Percentiles rank a stretch among this genome's conserved stretches.
Conservation (phyloP, 2,888 invertebrate genomes). For the Andrena minutula region DNA sequence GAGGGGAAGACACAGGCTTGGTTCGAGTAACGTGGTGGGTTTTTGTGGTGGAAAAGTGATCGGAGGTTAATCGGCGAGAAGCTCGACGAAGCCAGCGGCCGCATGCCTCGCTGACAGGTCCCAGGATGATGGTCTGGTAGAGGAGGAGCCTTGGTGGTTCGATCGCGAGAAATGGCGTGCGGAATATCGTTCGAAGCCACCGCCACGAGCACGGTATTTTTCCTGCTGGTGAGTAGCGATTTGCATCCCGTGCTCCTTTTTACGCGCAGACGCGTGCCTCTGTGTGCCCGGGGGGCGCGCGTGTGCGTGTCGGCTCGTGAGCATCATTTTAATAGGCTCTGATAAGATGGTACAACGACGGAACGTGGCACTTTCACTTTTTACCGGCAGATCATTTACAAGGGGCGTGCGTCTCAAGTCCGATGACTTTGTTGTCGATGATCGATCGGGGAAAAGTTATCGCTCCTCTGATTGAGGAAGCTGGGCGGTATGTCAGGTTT, state of each 20-base stretch:
- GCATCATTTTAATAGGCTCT: slow-evolving; percentile 23
- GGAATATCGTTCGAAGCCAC: slow-evolving; percentile 79
- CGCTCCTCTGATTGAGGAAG: not conserved
- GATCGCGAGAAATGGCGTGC: slow-evolving; percentile 81
- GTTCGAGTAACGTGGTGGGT: slow-evolving; percentile 42
- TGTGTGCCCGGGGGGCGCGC: not conserved
- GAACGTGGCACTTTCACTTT: slow-evolving; percentile 54
- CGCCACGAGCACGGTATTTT: slow-evolving; percentile 81
- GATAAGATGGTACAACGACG: slow-evolving; percentile 11
- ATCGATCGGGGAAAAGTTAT: slow-evolving; percentile 3
- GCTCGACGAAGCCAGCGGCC: slow-evolving; percentile 39
- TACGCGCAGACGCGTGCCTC: not conserved
- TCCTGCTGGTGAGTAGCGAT: slow-evolving; percentile 80
- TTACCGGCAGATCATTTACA: slow-evolving; percentile 27
- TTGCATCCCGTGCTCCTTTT: not conserved
- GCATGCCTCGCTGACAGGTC: slow-evolving; percentile 66
- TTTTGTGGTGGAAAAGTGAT: slow-evolving; percentile 56
- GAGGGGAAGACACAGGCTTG: not conserved
- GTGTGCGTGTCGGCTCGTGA: not conserved
- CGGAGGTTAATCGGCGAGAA: slow-evolving; percentile 38
- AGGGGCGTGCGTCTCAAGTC: not conserved
- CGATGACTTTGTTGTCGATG: slow-evolving; percentile 6
- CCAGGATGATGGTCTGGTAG: slow-evolving; percentile 81
- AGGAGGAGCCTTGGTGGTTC: slow-evolving; percentile 66
- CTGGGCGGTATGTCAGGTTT: not conserved